These are phyloP conservation scores for Nemapogon koenigi DNA, from an alignment of 2,888 invertebrate genomes.

Conservation along the genomic window DNA sequence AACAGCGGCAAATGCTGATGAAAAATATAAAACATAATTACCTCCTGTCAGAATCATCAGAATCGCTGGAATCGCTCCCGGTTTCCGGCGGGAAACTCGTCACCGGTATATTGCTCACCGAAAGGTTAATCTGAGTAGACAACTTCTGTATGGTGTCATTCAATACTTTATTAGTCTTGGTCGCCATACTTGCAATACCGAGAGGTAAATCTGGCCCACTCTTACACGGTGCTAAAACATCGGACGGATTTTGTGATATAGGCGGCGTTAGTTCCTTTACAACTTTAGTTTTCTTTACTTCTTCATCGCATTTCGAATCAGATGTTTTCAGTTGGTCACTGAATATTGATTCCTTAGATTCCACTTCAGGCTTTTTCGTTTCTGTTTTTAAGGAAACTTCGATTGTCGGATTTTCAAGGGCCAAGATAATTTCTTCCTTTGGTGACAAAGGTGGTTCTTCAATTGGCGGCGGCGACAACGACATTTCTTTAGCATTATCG, in stretches of 20 bases:
- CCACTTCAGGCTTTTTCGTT: constrained; percentile 28
- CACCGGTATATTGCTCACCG: constrained; percentile 29
- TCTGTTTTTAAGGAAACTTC: constrained; percentile 19
- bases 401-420: constrained; percentile 21
- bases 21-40: constrained; percentile 20
- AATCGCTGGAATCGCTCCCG: constrained; percentile 52
- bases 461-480: constrained; percentile 49
- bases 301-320: constrained; percentile 39
- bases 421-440: constrained; percentile 40
- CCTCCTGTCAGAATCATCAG: constrained; percentile 55
- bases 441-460: constrained; percentile 36
- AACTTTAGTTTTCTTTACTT: constrained; percentile 30
- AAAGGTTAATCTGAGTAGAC: constrained; percentile 57
- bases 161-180: constrained; percentile 65
- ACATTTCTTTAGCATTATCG: constrained; percentile 61
- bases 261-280: constrained; percentile 37
- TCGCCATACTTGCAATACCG: constrained; percentile 26
- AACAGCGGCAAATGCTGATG: too few species aligned
- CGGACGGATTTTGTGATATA: constrained; percentile 42
- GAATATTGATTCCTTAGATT: constrained; percentile 35
- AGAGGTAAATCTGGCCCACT: constrained; percentile 47
- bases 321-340: constrained; percentile 44
- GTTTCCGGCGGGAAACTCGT: constrained; percentile 43
- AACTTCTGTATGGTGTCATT: constrained; percentile 70
- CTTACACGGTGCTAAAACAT: constrained; percentile 43